Percentiles rank a stretch among this genome's conserved stretches.
Evolutionary conservation across 1,140 invertebrate genomes (phyloP).

Genomic region (Bombus confusus): DNA sequence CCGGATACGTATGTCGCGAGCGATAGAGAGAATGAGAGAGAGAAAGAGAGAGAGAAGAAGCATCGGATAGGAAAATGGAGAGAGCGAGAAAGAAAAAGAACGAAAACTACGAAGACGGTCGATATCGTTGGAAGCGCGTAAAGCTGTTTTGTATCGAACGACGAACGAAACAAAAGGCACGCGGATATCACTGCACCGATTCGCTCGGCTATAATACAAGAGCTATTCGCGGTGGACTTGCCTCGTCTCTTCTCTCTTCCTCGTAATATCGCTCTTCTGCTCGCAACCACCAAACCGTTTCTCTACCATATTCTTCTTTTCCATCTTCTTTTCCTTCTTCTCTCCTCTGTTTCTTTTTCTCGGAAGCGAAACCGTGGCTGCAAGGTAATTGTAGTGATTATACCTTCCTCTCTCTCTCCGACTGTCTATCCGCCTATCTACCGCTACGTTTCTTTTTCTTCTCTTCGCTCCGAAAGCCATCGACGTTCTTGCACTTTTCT

Average conservation of each 20-base stretch:
- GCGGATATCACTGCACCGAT: slow-evolving; percentile 64
- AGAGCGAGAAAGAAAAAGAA: slow-evolving; percentile 36
- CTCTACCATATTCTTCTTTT: slow-evolving; percentile 52
- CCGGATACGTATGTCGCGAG: background rate
- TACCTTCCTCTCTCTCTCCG: slow-evolving; percentile 59
- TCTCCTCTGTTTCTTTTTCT: slow-evolving; percentile 70
- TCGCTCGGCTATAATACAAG: slow-evolving; percentile 54
- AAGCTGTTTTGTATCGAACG: slow-evolving; percentile 49
- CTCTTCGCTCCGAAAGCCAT: slow-evolving; percentile 30
- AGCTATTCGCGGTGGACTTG: slow-evolving; percentile 38
- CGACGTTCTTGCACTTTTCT: slow-evolving; percentile 46
- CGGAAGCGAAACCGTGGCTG: slow-evolving; percentile 74
- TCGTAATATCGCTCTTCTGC: slow-evolving; percentile 29
- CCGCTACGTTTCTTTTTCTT: slow-evolving; percentile 33
- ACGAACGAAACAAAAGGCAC: slow-evolving; percentile 71
- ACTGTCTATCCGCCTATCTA: slow-evolving; percentile 37
- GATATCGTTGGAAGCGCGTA: slow-evolving; percentile 66
- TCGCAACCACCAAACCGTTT: slow-evolving; percentile 64
- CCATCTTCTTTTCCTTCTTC: slow-evolving; percentile 28
- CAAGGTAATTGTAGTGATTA: slow-evolving; percentile 79
- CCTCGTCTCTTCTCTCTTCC: slow-evolving; percentile 40
- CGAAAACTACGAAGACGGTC: slow-evolving; percentile 56
- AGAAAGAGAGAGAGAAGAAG: slow-evolving; percentile 40
- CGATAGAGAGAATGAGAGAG: slow-evolving; percentile 46
- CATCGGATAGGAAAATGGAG: background rate